A percentile compares a stretch with the other conserved stretches of the same genome.
phyloP scores from a whole-genome alignment of 2,797 vertebrate species.

The Platalea minor region DNA sequence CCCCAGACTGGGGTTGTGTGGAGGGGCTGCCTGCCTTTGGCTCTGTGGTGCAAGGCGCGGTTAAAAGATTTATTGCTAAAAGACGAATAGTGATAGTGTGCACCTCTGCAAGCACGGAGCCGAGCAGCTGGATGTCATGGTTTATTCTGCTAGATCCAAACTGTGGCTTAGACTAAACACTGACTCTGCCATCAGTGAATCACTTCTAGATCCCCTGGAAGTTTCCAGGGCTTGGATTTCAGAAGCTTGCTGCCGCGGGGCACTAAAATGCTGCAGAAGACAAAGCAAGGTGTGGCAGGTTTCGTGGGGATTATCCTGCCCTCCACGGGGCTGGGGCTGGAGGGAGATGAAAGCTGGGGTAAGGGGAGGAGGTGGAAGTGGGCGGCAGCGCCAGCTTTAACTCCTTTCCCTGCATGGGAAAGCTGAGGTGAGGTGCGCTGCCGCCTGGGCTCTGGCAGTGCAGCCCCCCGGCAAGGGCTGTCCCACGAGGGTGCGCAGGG shows the following conservation, averaged over 20 bases:
- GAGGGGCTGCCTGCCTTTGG: not conserved
- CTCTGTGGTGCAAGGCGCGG: accelerated
- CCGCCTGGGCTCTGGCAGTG: not conserved
- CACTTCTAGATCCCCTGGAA: slow-evolving; percentile 15
- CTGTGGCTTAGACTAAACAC: slow-evolving; percentile 6
- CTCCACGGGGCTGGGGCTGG: not conserved
- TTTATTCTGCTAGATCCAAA: not conserved
- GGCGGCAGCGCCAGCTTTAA: not conserved
- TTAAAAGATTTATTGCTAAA: not conserved
- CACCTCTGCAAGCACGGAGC: accelerated
- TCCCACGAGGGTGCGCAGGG: not conserved
- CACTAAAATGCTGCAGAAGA: slow-evolving; percentile 4
- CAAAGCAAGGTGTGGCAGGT: slow-evolving; percentile 59
- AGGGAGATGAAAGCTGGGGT: not conserved
- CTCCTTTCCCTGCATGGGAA: not conserved
- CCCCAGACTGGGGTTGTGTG: not conserved
- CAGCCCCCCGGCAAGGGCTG: not conserved
- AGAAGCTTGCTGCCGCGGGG: not conserved
- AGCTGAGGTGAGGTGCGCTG: not conserved
- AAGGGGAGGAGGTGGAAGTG: not conserved
- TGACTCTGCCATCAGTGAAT: slow-evolving; percentile 22
- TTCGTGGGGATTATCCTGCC: slow-evolving; percentile 10
- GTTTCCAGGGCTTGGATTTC: slow-evolving; percentile 47
- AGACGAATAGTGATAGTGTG: accelerated
- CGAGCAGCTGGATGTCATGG: not conserved